Base-by-base conservation (phyloP, 2,113 vertebrate genomes). In the Neomonachus schauinslandi region DNA sequence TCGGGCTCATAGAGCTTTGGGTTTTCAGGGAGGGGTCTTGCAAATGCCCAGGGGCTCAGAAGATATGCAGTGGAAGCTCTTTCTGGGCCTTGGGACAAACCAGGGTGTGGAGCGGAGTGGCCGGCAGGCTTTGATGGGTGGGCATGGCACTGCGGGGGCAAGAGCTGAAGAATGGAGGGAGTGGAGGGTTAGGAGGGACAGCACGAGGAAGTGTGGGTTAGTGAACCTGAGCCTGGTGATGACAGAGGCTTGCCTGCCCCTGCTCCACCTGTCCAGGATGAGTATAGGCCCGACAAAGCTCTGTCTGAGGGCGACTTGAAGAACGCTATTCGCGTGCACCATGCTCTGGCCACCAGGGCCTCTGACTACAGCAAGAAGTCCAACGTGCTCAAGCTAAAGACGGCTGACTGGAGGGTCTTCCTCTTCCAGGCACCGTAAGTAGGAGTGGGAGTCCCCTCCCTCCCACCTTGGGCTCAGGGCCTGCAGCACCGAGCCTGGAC, bases 381-480 rank as follows among this genome's bases (percentile, higher is more conserved):
- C 97, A 99, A 99, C 0, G 99, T 99, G 87, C 99, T 99, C 93
- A 99, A 99, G 97, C 99, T 99, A 76, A 99, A 99, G 98, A 99
- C 99, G 0, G 99, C 99, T 0, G 99, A 99, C 98, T 99, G 99
- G 99, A 99, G 99, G 96, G 99, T 99, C 69, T 99, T 99, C 97
- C 99, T 99, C 86, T 99, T 99, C 96, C 99, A 99, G 97, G 99
- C 99, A 0, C 99, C 99, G 99, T 99, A 98, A 99, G 99, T 99
- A 49, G 77, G 31, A 53, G 42, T 26, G 46, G 49, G 71, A 24
- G 11, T 19, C 51, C 15, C 16, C 33, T 19, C 0, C 1, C 16
- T 53, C 9, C 42, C 18, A 9, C 31, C n/a, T 24, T 42, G 53
- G 77, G 36, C 55, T 69, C 67, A 33, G 61, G 31, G 69, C 69